Evolutionary conservation across 1,140 invertebrate genomes (phyloP).

Genomic region (Drosophila malerkotliana): DNA sequence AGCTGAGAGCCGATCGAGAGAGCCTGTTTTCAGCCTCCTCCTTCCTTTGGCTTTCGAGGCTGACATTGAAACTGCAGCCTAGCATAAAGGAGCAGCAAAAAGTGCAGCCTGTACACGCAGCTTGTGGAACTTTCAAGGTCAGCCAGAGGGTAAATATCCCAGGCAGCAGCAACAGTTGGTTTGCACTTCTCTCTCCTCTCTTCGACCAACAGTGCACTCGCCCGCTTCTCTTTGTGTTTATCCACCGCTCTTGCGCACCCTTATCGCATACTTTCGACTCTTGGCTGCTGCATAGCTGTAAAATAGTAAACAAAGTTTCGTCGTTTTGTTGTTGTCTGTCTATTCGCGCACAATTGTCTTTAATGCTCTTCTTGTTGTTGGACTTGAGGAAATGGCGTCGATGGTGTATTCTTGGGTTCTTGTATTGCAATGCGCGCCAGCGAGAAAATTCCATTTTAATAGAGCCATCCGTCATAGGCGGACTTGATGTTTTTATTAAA

Average conservation of each 20-base stretch:
- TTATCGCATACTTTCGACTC: background rate
- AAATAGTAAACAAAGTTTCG: constrained; percentile 17
- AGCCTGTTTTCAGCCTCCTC: constrained; percentile 30
- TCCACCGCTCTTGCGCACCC: background rate
- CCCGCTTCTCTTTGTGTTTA: constrained; percentile 7
- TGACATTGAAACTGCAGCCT: constrained; percentile 74
- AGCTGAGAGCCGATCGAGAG: constrained; percentile 2
- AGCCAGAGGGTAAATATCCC: constrained; percentile 60
- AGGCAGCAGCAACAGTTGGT: constrained; percentile 66
- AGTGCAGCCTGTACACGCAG: constrained; percentile 65
- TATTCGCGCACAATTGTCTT: constrained; percentile 9
- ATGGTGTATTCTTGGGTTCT: constrained; percentile 2
- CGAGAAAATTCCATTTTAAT: background rate
- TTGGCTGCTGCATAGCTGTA: background rate
- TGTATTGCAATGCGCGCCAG: too few relatives aligned
- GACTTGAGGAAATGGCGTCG: constrained; percentile 3
- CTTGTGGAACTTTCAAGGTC: constrained; percentile 61
- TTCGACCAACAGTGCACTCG: background rate
- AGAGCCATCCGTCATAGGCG: background rate
- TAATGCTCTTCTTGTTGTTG: background rate
- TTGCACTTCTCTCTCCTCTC: constrained; percentile 24
- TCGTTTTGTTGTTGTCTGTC: constrained; percentile 15
- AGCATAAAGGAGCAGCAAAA: constrained; percentile 39
- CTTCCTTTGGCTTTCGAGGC: constrained; percentile 3
- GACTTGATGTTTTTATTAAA: background rate